These are phyloP conservation scores for Rhamphomyia laevipes DNA, from an alignment of 2,888 invertebrate species.

Conservation along the genomic window DNA sequence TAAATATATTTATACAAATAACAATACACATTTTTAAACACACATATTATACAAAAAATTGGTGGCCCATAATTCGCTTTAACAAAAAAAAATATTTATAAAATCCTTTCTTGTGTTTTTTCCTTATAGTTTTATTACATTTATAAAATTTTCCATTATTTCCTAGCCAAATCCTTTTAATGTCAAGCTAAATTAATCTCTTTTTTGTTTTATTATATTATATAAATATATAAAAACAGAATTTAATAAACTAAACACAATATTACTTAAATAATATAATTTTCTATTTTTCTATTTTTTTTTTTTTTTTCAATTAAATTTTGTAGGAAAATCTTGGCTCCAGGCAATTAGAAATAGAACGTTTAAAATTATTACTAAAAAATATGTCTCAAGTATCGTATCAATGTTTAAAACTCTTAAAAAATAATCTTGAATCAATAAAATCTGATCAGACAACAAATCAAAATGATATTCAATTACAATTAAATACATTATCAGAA, in stretches of 20 bases:
- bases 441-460: constrained; percentile 43
- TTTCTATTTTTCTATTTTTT: constrained; percentile 9
- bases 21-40: constrained; percentile 10
- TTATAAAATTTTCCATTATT: too few species aligned
- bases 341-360: constrained; percentile 53
- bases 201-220: too few species aligned
- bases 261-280: not conserved
- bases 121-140: constrained; percentile 6
- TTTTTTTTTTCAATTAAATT: too few species aligned
- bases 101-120: constrained; percentile 3
- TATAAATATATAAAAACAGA: not conserved
- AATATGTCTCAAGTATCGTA: constrained; percentile 45
- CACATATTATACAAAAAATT: constrained; percentile 13
- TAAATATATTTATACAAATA: constrained; percentile 1
- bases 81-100: constrained; percentile 3
- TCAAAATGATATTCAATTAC: constrained; percentile 39
- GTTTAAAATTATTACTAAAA: constrained; percentile 43
- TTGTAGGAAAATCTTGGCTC: constrained; percentile 64
- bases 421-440: constrained; percentile 46
- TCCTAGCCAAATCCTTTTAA: too few species aligned
- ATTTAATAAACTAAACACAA: not conserved
- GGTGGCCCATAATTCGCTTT: constrained; percentile 14
- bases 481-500: constrained; percentile 42
- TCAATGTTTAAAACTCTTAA: constrained; percentile 45
- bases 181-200: too few species aligned